A percentile compares a stretch with the other conserved stretches of the same genome.
Conservation (phyloP, 2,113 vertebrate species). For the Seriola quinqueradiata region DNA sequence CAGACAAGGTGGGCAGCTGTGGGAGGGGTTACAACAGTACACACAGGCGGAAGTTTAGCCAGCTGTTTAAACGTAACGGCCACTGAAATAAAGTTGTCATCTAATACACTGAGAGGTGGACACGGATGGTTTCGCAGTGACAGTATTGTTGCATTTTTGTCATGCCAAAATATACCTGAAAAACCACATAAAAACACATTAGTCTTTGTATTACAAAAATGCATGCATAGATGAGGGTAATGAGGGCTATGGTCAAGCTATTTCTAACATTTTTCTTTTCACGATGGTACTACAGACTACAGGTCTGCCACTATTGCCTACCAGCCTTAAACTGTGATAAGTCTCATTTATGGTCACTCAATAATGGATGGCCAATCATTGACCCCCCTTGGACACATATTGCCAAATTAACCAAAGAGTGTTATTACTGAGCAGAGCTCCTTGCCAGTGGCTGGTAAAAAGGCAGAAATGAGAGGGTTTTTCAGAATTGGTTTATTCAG, state of each 20-base stretch:
- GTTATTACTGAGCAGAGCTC: slow-evolving; percentile 14
- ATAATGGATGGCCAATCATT: slow-evolving; percentile 10
- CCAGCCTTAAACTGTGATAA: neutral
- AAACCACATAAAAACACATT: neutral
- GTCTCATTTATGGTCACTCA: slow-evolving; percentile 7
- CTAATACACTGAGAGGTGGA: neutral
- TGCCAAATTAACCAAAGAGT: slow-evolving; percentile 8
- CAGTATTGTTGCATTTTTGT: neutral
- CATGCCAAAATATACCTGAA: neutral
- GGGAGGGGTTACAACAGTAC: slow-evolving; percentile 10
- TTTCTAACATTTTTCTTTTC: neutral
- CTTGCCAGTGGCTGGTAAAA: slow-evolving; percentile 4
- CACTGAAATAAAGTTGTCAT: neutral
- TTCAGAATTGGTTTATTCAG: neutral
- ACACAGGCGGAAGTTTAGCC: slow-evolving; percentile 7
- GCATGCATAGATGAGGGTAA: neutral
- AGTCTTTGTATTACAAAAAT: neutral
- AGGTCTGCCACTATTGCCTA: neutral
- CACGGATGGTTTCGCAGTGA: neutral
- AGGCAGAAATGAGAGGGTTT: neutral
- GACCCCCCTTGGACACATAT: neutral
- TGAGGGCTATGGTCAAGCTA: neutral
- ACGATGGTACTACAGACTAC: neutral
- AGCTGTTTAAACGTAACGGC: slow-evolving; percentile 13
- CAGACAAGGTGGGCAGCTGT: neutral